These are phyloP conservation scores for Neria commutata DNA, from an alignment of 2,888 invertebrate species.

Conservation along the genomic window DNA sequence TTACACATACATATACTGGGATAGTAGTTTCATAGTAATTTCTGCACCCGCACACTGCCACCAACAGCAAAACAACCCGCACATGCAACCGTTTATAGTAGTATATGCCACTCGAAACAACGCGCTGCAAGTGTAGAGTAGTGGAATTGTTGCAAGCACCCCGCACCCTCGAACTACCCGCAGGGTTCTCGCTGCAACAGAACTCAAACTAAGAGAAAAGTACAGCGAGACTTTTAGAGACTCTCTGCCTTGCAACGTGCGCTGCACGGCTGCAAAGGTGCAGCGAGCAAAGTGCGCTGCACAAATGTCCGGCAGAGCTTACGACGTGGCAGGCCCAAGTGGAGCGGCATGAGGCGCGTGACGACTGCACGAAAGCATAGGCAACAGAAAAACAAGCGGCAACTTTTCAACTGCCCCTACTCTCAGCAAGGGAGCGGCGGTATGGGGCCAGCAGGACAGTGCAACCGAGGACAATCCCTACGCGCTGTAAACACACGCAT, in stretches of 20 bases:
- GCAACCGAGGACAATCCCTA: slow-evolving; percentile 23
- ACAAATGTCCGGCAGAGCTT: slow-evolving; percentile 9
- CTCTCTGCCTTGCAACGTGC: too few species aligned
- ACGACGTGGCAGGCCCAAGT: neutral
- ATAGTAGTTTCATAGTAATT: too few species aligned
- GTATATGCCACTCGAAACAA: too few species aligned
- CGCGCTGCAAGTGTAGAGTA: too few species aligned
- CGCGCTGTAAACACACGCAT: slow-evolving; percentile 28
- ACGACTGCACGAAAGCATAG: neutral
- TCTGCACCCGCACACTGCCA: neutral
- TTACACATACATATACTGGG: too few species aligned
- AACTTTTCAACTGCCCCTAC: neutral
- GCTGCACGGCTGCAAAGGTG: too few species aligned
- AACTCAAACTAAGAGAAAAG: neutral
- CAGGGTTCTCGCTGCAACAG: neutral
- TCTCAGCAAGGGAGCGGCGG: neutral
- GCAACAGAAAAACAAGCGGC: too few species aligned
- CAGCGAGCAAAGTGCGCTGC: neutral
- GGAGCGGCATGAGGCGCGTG: neutral
- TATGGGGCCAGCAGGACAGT: neutral
- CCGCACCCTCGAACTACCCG: neutral
- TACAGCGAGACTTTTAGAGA: neutral
- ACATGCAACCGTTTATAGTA: too few species aligned
- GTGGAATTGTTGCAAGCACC: too few species aligned
- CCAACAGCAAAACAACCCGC: neutral